Evolutionary conservation across 2,113 vertebrate species (phyloP).

Genomic region (Tylochromis polylepis): DNA sequence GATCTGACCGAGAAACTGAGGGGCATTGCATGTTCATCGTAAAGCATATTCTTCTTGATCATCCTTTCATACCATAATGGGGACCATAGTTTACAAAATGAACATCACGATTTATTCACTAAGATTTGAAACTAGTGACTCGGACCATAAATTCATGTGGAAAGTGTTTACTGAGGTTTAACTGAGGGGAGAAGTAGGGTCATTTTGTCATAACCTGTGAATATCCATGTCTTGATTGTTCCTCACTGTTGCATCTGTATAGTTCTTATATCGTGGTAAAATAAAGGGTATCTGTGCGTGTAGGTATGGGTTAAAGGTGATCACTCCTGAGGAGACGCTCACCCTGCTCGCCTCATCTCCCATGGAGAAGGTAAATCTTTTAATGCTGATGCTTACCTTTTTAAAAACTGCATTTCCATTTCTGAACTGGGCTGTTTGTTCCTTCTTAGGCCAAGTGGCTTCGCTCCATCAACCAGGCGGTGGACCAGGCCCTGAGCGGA

Average conservation of each 20-base stretch:
- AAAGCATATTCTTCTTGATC: neutral
- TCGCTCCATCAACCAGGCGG: slow-evolving; percentile 89
- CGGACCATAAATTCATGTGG: neutral
- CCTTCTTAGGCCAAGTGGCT: slow-evolving; percentile 84
- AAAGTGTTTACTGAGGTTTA: neutral
- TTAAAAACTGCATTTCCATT: neutral
- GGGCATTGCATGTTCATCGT: neutral
- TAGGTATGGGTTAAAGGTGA: slow-evolving; percentile 91
- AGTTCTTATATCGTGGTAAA: neutral
- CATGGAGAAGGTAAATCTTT: slow-evolving; percentile 84
- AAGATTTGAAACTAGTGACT: neutral
- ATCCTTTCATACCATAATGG: neutral
- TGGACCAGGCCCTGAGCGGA: slow-evolving; percentile 85
- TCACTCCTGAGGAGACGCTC: slow-evolving; percentile 92
- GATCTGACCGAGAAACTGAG: neutral
- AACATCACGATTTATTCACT: neutral
- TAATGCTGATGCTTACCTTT: neutral
- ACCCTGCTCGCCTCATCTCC: slow-evolving; percentile 86
- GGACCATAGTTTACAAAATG: neutral
- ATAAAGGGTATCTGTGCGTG: neutral
- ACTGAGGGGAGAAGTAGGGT: neutral
- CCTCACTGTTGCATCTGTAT: neutral
- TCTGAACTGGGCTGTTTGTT: neutral
- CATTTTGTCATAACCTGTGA: neutral
- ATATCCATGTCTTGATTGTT: neutral